Base-by-base conservation (phyloP, 1,140 invertebrate genomes). In the Lasioglossum albipes region DNA sequence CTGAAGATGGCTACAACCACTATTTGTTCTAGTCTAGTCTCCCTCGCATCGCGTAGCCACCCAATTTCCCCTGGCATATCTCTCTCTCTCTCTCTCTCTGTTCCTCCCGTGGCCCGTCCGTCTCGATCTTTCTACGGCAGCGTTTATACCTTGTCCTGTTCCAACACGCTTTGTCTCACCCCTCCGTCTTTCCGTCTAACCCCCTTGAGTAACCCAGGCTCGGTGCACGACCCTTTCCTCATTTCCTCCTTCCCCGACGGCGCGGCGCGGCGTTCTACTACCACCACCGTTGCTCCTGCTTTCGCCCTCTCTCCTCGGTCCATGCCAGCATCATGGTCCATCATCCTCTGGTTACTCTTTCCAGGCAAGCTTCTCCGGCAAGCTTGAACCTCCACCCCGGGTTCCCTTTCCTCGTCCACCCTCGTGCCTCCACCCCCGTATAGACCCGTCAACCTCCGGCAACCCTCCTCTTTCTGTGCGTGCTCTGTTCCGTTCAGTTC, bases 11-110 rank as follows among this genome's bases (percentile, higher is more conserved):
- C 91, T 90, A 91, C 90, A 90, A 92, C 90, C 90, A 91, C 90
- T 92, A 92, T 92, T 92, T 92, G 90, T 91, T 91, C 90, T 92
- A 91, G 90, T 91, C 90, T 92, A 91, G 90, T 89, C 85, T 87
- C 81, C 82, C 90, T 87, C 86, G 87, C 82, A 84, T 82, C 80
- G 74, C 72, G 81, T 89, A 87, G 79, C 85, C 81, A 84, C 81
- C 85, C 83, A 88, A 91, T 92, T 90, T 81, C 87, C 61, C 6
- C 41, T 42, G 65, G 7, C n/a, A 49, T 13, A 70, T 59, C 31
- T 49, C 45, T 49, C 1, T 49, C 45, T 49, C 45, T 1, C 45
- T 49, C 27, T n/a, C n/a, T n/a, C n/a, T n/a, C 45, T 49, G 45
- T 13, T 16, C 10, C 74, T 59, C 31, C 69, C 7, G 10, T 18